Base-by-base conservation (phyloP, 37 sponge, comb jelly and placozoan species). In the Bolinopsis microptera region DNA sequence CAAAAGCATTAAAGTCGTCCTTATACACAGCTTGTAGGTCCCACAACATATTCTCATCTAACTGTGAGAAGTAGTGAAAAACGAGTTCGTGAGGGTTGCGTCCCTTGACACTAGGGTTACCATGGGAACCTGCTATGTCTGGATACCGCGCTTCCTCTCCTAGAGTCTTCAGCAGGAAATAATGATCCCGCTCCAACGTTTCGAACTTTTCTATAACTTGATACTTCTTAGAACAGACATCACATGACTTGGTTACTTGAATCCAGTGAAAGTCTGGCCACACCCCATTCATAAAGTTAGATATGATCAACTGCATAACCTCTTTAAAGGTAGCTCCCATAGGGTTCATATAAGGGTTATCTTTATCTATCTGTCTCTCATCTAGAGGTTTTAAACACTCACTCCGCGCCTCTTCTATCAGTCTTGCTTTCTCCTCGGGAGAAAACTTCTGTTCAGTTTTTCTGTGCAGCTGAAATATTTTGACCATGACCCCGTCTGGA, bases 321-420 rank as follows among this genome's bases (percentile, higher is more conserved):
- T 82, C 83, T 36, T 32, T 36, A 82, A 82, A 82, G 5, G 83
- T 82, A 23, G 83, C 83, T 0, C 83, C 83, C 83, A 82, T 82
- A 30, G 83, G 83, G 8, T 82, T 32, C 83, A 82, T 82, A 36
- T 82, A 82, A 35, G 38, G 38, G 38, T 82, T 82, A 31, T 82
- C 23, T 36, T 32, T 32, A 36, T 82, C 83, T 35, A 82, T 35
- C 1, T 30, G 1, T 35, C 83, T 82, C 23, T 82, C 3, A 36
- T 24, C 35, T 23, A 35, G 35, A 35, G 83, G 83, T 35, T 82
- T 82, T 13, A 21, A 23, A 35, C 83, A 82, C 23, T 82, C 83
- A 21, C 0, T 82, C 38, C 83, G 3, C 0, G 83, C 83, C 8
- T 2, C 83, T 30, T 82, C 83, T 82, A 82, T 21, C 5, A 35